phyloP scores from a whole-genome alignment of 2,113 vertebrate genomes.

The Alethe diademata region DNA sequence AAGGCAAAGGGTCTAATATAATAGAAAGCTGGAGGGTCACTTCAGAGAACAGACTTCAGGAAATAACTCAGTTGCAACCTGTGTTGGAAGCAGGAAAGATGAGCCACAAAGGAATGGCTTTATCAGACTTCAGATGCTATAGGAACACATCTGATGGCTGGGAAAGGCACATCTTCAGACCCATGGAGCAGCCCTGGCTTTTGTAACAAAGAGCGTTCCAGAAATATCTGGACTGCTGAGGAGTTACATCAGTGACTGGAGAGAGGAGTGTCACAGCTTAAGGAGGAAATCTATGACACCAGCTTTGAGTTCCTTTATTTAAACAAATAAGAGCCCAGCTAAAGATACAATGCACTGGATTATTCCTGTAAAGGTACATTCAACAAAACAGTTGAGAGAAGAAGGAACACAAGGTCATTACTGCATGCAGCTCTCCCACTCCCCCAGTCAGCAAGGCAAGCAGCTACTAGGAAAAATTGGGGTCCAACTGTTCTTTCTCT shows the following conservation, averaged over 20 bases:
- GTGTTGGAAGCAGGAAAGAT: background rate
- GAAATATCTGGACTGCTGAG: background rate
- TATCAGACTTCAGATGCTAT: background rate
- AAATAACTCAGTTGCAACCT: background rate
- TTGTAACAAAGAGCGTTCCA: background rate
- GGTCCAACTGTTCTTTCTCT: constrained; percentile 16
- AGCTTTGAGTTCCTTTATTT: background rate
- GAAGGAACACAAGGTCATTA: background rate
- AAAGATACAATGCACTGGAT: background rate
- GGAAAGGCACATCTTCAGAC: background rate
- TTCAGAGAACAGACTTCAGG: background rate
- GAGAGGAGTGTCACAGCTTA: background rate
- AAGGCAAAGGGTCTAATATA: background rate
- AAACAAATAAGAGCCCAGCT: background rate
- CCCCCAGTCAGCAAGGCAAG: background rate
- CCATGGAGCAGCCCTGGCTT: background rate
- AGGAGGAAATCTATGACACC: background rate
- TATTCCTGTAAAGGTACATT: background rate
- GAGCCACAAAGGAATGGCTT: background rate
- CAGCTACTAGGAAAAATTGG: background rate
- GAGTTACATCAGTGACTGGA: background rate
- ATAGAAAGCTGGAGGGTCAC: background rate
- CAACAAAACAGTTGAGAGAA: background rate
- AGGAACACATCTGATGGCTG: background rate
- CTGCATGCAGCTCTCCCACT: background rate